A percentile compares a stretch with the other conserved stretches of the same genome.
These are phyloP conservation scores for Temnothorax rugatulus DNA, from an alignment of 2,888 invertebrate genomes.

Conservation along the genomic window DNA sequence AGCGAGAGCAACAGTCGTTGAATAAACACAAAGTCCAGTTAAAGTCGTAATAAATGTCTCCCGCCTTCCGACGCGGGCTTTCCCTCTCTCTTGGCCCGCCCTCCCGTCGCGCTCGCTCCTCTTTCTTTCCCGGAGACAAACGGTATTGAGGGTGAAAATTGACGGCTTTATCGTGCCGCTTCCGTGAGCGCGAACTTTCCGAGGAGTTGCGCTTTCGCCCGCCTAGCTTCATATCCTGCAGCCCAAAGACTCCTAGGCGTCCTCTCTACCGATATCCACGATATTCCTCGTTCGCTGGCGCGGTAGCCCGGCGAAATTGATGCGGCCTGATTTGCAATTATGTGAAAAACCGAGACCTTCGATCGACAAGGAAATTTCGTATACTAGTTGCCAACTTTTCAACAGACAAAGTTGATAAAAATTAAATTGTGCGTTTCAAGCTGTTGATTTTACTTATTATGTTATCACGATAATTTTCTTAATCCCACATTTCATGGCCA, in stretches of 20 bases:
- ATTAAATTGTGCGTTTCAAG: neutral
- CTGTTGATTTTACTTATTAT: neutral
- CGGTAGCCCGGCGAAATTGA: conserved; percentile 17
- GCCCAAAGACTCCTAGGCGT: neutral
- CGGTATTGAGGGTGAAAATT: conserved; percentile 82
- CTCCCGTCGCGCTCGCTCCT: conserved; percentile 76
- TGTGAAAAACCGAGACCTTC: neutral
- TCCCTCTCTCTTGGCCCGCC: conserved; percentile 63
- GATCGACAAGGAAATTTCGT: neutral
- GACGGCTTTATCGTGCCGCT: conserved; percentile 82
- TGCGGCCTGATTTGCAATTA: conserved; percentile 1
- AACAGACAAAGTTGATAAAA: neutral
- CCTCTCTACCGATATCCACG: conserved; percentile 7
- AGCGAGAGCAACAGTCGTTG: conserved; percentile 84
- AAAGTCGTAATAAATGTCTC: conserved; percentile 86
- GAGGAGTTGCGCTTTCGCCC: conserved; percentile 67
- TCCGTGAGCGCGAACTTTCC: conserved; percentile 74
- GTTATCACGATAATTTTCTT: neutral
- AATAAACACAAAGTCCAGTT: conserved; percentile 86
- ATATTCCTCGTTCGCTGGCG: neutral
- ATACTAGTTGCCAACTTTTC: neutral
- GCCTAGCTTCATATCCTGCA: conserved; percentile 71
- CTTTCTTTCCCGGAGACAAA: conserved; percentile 79
- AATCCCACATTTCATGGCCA: neutral
- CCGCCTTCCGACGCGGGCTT: conserved; percentile 80